phyloP scores from a whole-genome alignment of 2,113 vertebrate genomes.

The Chloropsis hardwickii region DNA sequence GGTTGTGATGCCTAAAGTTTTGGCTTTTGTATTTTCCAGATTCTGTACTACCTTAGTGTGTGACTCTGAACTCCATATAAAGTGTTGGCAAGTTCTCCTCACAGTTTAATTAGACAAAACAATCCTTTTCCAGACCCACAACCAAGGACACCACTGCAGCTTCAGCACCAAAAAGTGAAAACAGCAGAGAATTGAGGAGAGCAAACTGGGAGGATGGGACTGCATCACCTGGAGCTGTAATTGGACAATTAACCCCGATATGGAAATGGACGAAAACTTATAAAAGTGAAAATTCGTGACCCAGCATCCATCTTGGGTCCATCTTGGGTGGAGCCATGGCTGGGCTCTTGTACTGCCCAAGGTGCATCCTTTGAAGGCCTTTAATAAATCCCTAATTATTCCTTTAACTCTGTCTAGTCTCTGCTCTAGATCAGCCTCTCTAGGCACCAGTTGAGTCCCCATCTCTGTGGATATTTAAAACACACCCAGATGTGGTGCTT shows the following conservation, averaged over 20 bases:
- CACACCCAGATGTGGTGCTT: fast-evolving
- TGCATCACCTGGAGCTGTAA: background rate
- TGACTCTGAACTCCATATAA: background rate
- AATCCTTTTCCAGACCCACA: background rate
- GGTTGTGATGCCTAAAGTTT: background rate
- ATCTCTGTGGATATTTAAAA: background rate
- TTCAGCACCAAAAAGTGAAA: background rate
- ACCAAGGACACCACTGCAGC: background rate
- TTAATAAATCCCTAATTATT: background rate
- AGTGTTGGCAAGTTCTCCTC: background rate
- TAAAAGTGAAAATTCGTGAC: background rate
- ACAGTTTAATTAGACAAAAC: background rate
- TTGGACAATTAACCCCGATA: background rate
- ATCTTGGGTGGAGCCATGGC: background rate
- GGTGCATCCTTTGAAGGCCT: background rate
- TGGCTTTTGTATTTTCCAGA: background rate
- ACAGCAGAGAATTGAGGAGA: background rate
- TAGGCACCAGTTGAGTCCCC: background rate
- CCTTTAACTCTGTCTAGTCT: background rate
- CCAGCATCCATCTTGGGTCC: background rate
- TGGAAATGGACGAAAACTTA: background rate
- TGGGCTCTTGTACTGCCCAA: background rate
- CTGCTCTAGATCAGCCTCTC: background rate
- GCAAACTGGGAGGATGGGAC: background rate
- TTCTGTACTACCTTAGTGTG: background rate